A percentile compares a stretch with the other conserved stretches of the same genome.
Conservation (phyloP, 2,797 vertebrate genomes). For the Coregonus sp. region DNA sequence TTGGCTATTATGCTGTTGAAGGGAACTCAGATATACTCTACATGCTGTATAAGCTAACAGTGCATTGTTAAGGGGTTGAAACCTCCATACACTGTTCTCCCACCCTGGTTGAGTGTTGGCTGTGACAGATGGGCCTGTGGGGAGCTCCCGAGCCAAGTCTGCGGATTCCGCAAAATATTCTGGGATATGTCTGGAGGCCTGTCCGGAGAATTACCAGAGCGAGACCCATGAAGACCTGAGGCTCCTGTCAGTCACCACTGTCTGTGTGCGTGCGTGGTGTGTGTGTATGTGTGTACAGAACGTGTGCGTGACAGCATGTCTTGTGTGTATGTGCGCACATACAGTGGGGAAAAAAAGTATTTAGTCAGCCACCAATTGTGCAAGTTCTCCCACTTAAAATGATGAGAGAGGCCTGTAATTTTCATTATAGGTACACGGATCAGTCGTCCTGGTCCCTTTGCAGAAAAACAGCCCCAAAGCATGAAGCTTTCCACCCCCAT, state of each 20-base stretch:
- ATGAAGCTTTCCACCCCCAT: no score
- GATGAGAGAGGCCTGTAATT: no score
- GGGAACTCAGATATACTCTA: background rate
- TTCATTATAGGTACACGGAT: no score
- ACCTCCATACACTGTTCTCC: conserved; percentile 39
- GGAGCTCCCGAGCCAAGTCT: background rate
- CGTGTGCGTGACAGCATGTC: conserved; percentile 40
- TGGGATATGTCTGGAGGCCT: conserved; percentile 33
- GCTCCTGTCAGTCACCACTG: conserved; percentile 71
- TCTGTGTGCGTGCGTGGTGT: conserved; percentile 75
- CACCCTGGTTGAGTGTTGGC: background rate
- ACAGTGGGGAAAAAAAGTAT: no score
- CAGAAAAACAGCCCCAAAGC: no score
- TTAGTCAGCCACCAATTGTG: no score
- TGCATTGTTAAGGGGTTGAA: conserved; percentile 19
- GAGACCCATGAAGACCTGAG: conserved; percentile 70
- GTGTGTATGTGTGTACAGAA: no score
- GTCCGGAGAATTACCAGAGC: conserved; percentile 26
- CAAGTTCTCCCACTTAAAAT: no score
- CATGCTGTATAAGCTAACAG: background rate
- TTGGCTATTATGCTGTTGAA: conserved; percentile 23
- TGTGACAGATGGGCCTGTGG: conserved; percentile 19
- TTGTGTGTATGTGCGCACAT: conserved; percentile 57
- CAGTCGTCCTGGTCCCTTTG: no score
- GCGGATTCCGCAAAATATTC: conserved; percentile 26